Percentiles rank a stretch among this genome's conserved stretches.
phyloP scores from a whole-genome alignment of 2,797 vertebrate species.

The Xiphorhynchus erythropygius region DNA sequence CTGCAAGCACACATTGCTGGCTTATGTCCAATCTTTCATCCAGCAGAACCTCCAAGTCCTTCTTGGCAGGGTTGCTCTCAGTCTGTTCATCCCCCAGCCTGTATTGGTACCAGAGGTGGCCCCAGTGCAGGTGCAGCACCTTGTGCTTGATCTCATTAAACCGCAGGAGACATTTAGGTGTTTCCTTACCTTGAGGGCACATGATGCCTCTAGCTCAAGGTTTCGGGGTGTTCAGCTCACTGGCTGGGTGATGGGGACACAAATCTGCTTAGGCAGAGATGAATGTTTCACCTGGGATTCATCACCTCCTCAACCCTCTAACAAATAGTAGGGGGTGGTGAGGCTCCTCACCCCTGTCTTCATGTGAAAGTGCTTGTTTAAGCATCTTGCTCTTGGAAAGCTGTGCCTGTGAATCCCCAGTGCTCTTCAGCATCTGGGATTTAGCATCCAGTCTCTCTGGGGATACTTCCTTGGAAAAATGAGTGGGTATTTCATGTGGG shows the following conservation, averaged over 20 bases:
- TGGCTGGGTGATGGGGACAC: background rate
- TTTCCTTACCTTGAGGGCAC: background rate
- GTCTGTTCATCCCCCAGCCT: background rate
- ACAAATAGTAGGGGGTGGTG: background rate
- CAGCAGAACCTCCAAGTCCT: background rate
- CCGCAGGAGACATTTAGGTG: background rate
- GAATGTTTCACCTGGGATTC: background rate
- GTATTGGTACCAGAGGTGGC: accelerated
- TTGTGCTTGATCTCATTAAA: background rate
- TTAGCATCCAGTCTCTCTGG: background rate
- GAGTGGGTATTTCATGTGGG: background rate
- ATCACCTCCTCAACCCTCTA: background rate
- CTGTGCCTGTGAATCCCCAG: background rate
- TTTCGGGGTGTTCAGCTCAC: background rate
- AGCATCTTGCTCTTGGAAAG: background rate
- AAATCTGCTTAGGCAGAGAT: background rate
- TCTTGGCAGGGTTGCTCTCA: accelerated
- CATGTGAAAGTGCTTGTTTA: background rate
- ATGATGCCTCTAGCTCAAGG: accelerated
- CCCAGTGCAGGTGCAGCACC: background rate
- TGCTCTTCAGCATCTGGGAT: background rate
- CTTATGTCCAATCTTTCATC: background rate
- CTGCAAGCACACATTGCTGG: accelerated
- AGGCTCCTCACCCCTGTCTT: background rate
- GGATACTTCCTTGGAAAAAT: background rate